Conservation (phyloP, 2,888 invertebrate species). For the Harpalus rubripes region DNA sequence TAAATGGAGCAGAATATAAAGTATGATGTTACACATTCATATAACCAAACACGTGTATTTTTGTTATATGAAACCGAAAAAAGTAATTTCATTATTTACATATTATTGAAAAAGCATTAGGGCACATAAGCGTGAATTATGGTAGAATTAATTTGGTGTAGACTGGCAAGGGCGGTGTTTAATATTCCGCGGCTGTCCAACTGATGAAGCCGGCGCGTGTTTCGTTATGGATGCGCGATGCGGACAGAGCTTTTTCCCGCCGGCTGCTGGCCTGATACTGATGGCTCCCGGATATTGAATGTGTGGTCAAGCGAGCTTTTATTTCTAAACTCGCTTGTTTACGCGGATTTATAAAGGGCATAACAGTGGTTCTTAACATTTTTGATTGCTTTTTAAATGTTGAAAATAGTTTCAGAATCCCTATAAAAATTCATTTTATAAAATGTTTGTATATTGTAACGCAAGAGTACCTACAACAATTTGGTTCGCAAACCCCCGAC, state of each 20-base stretch:
- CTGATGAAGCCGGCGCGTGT: conserved; percentile 13
- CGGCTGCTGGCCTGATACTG: neutral
- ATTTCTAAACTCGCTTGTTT: conserved; percentile 61
- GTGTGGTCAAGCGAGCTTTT: conserved; percentile 62
- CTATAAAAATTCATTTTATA: too few species aligned
- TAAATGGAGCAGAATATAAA: too few species aligned
- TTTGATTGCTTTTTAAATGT: too few species aligned
- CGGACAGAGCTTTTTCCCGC: conserved; percentile 5
- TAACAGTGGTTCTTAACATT: too few species aligned
- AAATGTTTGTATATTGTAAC: too few species aligned
- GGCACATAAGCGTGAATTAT: conserved; percentile 5
- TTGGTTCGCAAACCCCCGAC: too few species aligned
- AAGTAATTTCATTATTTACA: neutral
- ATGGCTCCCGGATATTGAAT: conserved; percentile 62
- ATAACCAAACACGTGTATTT: too few species aligned
- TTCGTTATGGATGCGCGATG: conserved; percentile 12
- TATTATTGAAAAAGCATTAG: neutral
- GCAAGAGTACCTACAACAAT: too few species aligned
- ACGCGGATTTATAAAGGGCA: conserved; percentile 62
- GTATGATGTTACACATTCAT: too few species aligned
- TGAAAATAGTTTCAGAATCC: too few species aligned
- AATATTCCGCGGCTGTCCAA: conserved; percentile 21
- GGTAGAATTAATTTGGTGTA: neutral
- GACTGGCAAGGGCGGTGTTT: neutral
- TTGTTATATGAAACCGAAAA: too few species aligned